Base-by-base conservation (phyloP, 2,888 invertebrate genomes). In the Lepas anatifera region DNA sequence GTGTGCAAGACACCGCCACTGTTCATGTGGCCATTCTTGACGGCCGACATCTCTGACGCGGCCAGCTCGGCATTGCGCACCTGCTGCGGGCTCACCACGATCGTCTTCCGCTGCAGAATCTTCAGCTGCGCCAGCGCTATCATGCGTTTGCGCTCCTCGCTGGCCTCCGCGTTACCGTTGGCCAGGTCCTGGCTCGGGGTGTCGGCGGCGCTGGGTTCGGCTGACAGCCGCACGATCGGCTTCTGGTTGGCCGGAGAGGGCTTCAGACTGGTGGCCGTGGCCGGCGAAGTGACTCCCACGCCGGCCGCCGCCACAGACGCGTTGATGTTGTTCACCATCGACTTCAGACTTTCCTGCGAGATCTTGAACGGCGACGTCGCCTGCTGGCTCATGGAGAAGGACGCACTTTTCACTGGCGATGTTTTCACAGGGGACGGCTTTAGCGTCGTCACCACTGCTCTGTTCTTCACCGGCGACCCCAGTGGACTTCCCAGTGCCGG, bases 71-170 rank as follows among this genome's bases (percentile, higher is more conserved):
- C 18, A 6, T 32, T 29, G 6, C 16, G 11, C 10, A 18, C 3
- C 32, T 58, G 29, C 58, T 58, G 58, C 58, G 58, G 32, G 8
- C 58, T 32, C 3, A 25, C 25, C n/a, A n/a, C n/a, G n/a, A n/a
- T n/a, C 32, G 58, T 3, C 58, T 58, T 58, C 2, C 58, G 58
- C 32, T 58, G 58, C 32, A 58, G 58, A 8, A 58, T 58, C 58
- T 58, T 58, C 22, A 58, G 58, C 58, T 58, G 58, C 2, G 58
- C 58, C 58, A 58, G 18, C 58, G 58, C 58, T 29, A 58, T 58
- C 58, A 58, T 58, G 6, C 58, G 58, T 32, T 58, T 58, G 18
- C 58, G 32, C 58, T 58, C 58, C 32, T 58, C 58, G 32, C 58
- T 58, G 32, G 32, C 18, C 16, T 58, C 58, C 18, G 58, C 32